phyloP scores from a whole-genome alignment of 2,888 invertebrate species.

The Ochlodes sylvanus region DNA sequence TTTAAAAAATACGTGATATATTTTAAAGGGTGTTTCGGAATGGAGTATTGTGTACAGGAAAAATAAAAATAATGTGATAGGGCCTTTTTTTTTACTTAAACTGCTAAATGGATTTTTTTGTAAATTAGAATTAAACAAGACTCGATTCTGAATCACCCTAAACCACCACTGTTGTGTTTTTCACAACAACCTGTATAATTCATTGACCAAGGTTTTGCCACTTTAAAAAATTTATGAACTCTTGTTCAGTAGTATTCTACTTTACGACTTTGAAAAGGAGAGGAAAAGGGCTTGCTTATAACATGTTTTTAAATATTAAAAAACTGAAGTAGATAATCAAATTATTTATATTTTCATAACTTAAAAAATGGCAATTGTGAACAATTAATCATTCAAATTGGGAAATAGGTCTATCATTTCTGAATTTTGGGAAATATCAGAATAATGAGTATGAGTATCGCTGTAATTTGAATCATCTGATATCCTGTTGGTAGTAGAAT shows the following conservation, averaged over 20 bases:
- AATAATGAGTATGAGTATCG: slow-evolving; percentile 38
- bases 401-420: slow-evolving; percentile 36
- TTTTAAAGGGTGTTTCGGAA: too few relatives aligned
- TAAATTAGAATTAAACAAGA: slow-evolving; percentile 36
- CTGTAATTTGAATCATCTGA: slow-evolving; percentile 40
- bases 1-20: too few relatives aligned
- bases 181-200: slow-evolving; percentile 40
- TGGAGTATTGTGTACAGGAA: too few relatives aligned
- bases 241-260: slow-evolving; percentile 41
- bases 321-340: slow-evolving; percentile 43
- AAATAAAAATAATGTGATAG: too few relatives aligned
- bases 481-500: slow-evolving; percentile 41
- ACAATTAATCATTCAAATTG: slow-evolving; percentile 35
- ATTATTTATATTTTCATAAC: too few relatives aligned
- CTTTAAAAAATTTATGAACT: slow-evolving; percentile 43
- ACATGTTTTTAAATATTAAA: slow-evolving; percentile 43
- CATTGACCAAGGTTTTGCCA: slow-evolving; percentile 41
- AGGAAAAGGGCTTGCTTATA: slow-evolving; percentile 41
- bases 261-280: slow-evolving; percentile 43
- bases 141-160: slow-evolving; percentile 33
- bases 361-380: slow-evolving; percentile 34
- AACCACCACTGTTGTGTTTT: slow-evolving; percentile 32
- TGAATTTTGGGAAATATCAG: slow-evolving; percentile 36
- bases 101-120: too few relatives aligned
- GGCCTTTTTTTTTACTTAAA: too few relatives aligned